A percentile compares a stretch with the other conserved stretches of the same genome.
Conservation (phyloP, 2,888 invertebrate genomes). For the Sarcophaga carnaria region DNA sequence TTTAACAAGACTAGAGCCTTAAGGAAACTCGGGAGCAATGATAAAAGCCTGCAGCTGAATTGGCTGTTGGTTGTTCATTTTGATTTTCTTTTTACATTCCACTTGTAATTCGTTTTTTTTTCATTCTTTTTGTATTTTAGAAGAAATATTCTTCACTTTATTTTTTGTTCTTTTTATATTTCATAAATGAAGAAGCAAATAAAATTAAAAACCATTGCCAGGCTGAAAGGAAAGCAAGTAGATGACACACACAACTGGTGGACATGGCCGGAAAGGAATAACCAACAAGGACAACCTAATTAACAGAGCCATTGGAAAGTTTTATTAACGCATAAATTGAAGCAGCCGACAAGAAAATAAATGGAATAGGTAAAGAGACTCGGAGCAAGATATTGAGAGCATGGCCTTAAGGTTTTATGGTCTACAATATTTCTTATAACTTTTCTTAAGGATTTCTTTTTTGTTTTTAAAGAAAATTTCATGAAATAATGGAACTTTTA, state of each 20-base stretch:
- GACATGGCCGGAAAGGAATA: slow-evolving; percentile 5
- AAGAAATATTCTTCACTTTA: neutral
- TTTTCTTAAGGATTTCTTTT: neutral
- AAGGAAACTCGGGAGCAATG: slow-evolving; percentile 7
- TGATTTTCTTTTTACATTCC: neutral
- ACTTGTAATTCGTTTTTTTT: slow-evolving; percentile 10
- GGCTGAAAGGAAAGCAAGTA: slow-evolving; percentile 13
- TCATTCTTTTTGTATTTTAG: slow-evolving; percentile 18
- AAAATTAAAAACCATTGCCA: slow-evolving; percentile 53
- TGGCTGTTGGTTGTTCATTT: neutral
- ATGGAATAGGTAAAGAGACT: neutral
- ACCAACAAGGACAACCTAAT: slow-evolving; percentile 47
- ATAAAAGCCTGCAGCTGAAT: neutral
- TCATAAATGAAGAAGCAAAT: slow-evolving; percentile 63
- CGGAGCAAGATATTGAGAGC: neutral
- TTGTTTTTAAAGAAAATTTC: neutral
- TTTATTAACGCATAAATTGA: slow-evolving; percentile 27
- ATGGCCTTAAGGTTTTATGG: slow-evolving; percentile 8
- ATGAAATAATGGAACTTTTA: neutral
- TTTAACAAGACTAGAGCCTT: neutral
- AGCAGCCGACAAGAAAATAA: neutral
- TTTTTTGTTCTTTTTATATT: slow-evolving; percentile 49
- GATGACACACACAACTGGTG: neutral
- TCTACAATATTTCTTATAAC: neutral
- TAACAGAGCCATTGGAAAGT: slow-evolving; percentile 56